These are phyloP conservation scores for Pterocles gutturalis DNA, from an alignment of 2,113 vertebrate species.

Conservation along the genomic window DNA sequence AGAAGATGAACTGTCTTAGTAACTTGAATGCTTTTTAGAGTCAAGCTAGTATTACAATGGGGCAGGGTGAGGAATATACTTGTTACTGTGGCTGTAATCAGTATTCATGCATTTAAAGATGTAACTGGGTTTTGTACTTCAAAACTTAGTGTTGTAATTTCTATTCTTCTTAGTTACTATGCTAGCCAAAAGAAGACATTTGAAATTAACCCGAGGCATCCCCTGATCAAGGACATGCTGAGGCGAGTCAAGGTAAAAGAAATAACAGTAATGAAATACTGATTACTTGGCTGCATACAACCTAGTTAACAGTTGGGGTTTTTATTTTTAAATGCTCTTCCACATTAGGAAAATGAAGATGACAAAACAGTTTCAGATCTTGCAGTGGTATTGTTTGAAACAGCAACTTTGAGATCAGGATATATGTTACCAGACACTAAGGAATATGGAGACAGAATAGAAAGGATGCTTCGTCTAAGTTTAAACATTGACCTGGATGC, in stretches of 20 bases:
- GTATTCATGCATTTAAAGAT: neutral
- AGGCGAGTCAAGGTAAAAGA: slow-evolving; percentile 87
- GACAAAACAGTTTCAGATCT: slow-evolving; percentile 95
- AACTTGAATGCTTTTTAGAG: neutral
- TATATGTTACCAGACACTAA: slow-evolving; percentile 95
- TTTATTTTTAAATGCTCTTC: neutral
- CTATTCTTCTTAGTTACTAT: slow-evolving; percentile 85
- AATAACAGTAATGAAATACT: neutral
- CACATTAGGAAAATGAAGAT: slow-evolving; percentile 84
- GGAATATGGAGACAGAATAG: slow-evolving; percentile 93
- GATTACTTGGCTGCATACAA: neutral
- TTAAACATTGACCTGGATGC: slow-evolving; percentile 90
- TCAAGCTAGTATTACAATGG: neutral
- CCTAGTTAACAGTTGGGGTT: neutral
- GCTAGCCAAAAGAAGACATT: slow-evolving; percentile 98
- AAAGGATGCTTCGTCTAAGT: slow-evolving; percentile 97
- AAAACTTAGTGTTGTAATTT: neutral
- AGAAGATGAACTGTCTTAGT: neutral
- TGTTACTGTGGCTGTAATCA: neutral
- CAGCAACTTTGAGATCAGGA: slow-evolving; percentile 93
- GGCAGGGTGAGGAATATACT: fast-evolving
- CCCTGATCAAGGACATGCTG: slow-evolving; percentile 95
- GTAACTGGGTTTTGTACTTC: neutral
- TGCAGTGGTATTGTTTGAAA: slow-evolving; percentile 94
- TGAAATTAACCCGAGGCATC: slow-evolving; percentile 97